Conservation (phyloP, 2,797 vertebrate species). For the Euthynnus affinis region DNA sequence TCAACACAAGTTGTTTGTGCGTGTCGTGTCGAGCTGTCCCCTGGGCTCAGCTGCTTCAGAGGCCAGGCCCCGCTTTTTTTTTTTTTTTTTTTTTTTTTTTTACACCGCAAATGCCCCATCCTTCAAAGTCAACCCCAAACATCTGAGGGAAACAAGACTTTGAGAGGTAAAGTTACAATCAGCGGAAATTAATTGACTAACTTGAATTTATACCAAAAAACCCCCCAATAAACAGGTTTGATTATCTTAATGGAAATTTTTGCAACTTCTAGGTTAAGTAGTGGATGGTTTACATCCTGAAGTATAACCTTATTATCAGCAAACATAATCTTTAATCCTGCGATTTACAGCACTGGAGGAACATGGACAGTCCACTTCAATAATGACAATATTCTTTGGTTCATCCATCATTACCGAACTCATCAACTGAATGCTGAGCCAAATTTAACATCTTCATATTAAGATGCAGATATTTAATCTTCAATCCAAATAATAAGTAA, state of each 20-base stretch:
- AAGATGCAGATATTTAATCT: conserved; percentile 56
- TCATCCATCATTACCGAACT: conserved; percentile 52
- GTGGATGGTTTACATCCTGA: conserved; percentile 19
- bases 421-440: conserved; percentile 55
- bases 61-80: conserved; percentile 54
- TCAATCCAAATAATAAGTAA: conserved; percentile 38
- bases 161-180: conserved; percentile 46
- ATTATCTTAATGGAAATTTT: conserved; percentile 19
- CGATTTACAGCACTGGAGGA: conserved; percentile 45
- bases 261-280: not conserved
- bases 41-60: conserved; percentile 77
- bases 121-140: conserved; percentile 79
- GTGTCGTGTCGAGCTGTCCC: conserved; percentile 75
- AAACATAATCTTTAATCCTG: conserved; percentile 58
- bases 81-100: no score
- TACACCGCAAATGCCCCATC: conserved; percentile 62
- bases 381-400: conserved; percentile 43
- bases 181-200: conserved; percentile 44
- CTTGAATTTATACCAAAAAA: conserved; percentile 14
- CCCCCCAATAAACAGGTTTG: not conserved
- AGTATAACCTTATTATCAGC: conserved; percentile 36
- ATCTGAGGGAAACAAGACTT: conserved; percentile 64
- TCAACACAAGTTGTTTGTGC: conserved; percentile 85
- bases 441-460: conserved; percentile 53
- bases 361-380: conserved; percentile 15